A percentile compares a stretch with the other conserved stretches of the same genome.
Evolutionary conservation across 2,888 invertebrate species (phyloP).

Genomic region (Homarus gammarus): DNA sequence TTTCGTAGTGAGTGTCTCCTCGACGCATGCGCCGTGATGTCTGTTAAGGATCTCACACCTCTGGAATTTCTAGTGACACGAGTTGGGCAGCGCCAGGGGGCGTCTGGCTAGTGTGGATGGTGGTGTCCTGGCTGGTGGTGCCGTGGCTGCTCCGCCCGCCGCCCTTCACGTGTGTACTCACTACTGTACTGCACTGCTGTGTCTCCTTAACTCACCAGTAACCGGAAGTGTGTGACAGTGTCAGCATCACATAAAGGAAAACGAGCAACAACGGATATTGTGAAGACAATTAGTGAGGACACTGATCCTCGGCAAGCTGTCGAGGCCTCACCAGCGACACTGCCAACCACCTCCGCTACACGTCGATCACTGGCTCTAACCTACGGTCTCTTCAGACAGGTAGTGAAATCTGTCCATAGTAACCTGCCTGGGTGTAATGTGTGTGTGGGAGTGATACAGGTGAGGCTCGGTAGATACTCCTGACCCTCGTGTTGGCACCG

Average conservation of each 20-base stretch:
- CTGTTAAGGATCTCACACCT: constrained; percentile 14
- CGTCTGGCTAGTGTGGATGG: not conserved
- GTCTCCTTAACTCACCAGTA: not conserved
- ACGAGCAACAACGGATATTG: not conserved
- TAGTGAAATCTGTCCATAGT: not conserved
- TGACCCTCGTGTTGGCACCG: not conserved
- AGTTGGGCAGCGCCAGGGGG: not conserved
- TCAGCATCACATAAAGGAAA: not conserved
- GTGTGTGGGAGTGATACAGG: not conserved
- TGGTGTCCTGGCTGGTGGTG: not conserved
- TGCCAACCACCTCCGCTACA: not conserved
- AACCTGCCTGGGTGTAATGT: not conserved
- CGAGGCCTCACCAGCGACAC: not conserved
- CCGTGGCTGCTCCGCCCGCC: not conserved
- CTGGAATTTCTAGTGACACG: constrained; percentile 17
- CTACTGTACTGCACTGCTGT: not conserved
- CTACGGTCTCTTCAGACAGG: not conserved
- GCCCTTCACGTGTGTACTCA: not conserved
- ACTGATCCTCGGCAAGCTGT: not conserved
- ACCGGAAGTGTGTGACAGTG: no score
- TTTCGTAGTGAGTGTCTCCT: not conserved
- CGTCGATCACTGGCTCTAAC: not conserved
- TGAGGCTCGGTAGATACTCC: not conserved
- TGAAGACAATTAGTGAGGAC: not conserved
- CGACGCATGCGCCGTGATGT: constrained; percentile 40